phyloP scores from a whole-genome alignment of 2,888 invertebrate genomes.

The Cybosia mesomella region DNA sequence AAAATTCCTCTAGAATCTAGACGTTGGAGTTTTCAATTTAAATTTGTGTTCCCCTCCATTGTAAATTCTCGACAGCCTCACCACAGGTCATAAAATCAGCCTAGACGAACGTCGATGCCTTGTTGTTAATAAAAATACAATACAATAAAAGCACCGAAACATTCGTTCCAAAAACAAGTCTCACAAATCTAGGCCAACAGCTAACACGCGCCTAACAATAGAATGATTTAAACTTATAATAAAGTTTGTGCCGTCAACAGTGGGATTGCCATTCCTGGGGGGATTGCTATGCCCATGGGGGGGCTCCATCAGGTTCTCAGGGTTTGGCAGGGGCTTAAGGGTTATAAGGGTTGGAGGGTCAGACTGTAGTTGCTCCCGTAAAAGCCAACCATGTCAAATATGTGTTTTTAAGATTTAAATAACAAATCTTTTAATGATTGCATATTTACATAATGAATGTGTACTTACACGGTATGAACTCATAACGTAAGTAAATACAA shows the following conservation, averaged over 20 bases:
- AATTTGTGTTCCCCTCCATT: neutral
- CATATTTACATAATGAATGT: too few relatives aligned
- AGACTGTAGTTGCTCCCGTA: neutral
- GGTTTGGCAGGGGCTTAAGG: too few relatives aligned
- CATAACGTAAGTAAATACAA: too few relatives aligned
- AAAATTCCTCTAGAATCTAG: too few relatives aligned
- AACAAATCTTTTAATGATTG: too few relatives aligned
- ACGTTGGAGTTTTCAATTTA: too few relatives aligned
- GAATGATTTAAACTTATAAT: neutral
- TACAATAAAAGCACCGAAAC: neutral
- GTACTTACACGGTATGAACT: too few relatives aligned
- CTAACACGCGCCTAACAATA: neutral
- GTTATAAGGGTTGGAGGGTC: too few relatives aligned
- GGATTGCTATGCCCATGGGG: neutral
- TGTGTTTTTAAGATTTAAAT: too few relatives aligned
- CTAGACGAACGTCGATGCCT: neutral
- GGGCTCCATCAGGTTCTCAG: too few relatives aligned
- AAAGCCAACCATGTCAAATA: too few relatives aligned
- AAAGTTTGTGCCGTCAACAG: neutral
- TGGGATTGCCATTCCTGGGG: conserved; percentile 1
- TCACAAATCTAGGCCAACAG: neutral
- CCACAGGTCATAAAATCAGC: neutral
- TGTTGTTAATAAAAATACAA: neutral
- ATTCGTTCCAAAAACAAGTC: neutral
- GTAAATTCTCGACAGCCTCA: neutral